Percentiles rank a stretch among this genome's conserved stretches.
phyloP scores from a whole-genome alignment of 2,797 vertebrate species.

The Spinus pinus region DNA sequence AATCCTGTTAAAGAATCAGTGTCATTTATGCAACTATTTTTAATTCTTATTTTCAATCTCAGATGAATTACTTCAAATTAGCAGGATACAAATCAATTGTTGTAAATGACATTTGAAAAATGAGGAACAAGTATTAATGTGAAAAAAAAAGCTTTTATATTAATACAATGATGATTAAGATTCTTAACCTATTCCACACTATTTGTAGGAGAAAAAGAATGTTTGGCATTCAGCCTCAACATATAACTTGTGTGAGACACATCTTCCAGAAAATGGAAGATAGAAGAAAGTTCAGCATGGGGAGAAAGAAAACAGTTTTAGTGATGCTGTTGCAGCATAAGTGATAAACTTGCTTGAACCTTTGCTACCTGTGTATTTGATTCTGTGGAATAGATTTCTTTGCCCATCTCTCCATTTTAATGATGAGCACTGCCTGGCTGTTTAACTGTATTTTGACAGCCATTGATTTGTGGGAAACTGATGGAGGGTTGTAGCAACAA shows the following conservation, averaged over 20 bases:
- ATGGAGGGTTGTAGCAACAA: not conserved
- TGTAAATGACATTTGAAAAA: conserved; percentile 24
- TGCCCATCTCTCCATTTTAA: not conserved
- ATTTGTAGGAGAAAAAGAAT: not conserved
- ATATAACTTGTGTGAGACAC: not conserved
- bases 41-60: conserved; percentile 10
- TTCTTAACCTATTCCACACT: not conserved
- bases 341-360: not conserved
- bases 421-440: not conserved
- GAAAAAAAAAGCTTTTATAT: conserved; percentile 25
- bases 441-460: not conserved
- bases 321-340: not conserved
- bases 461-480: not conserved
- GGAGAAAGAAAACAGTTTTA: not conserved
- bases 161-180: conserved; percentile 13
- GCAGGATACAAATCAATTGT: conserved; percentile 11
- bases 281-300: not conserved
- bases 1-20: conserved; percentile 20
- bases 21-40: not conserved
- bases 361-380: not conserved
- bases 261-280: not conserved
- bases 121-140: not conserved
- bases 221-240: not conserved
- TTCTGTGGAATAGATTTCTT: not conserved
- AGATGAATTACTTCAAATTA: conserved; percentile 43